These are phyloP conservation scores for Notodonta dromedarius DNA, from an alignment of 2,888 invertebrate genomes.

Conservation along the genomic window DNA sequence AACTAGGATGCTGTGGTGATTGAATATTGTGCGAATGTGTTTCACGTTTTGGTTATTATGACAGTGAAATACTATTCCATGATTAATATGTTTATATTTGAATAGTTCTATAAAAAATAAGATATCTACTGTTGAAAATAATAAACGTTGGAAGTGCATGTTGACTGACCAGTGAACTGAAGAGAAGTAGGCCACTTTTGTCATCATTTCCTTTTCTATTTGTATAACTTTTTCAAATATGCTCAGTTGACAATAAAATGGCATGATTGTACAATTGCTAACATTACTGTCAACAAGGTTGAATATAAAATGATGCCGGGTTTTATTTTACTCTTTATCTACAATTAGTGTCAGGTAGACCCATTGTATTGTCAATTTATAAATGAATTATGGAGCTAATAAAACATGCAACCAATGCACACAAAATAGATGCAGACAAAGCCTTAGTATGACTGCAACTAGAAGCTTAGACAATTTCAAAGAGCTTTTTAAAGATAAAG, in stretches of 20 bases:
- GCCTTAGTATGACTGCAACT: too few species aligned
- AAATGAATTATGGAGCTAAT: not conserved
- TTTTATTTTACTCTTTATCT: not conserved
- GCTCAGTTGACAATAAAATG: constrained; percentile 53
- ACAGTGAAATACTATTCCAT: constrained; percentile 58
- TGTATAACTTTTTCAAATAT: not conserved
- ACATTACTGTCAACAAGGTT: constrained; percentile 60
- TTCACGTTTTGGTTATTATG: constrained; percentile 34
- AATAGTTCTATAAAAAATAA: constrained; percentile 55
- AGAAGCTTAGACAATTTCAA: not conserved
- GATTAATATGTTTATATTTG: constrained; percentile 56
- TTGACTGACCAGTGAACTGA: not conserved
- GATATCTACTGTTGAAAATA: constrained; percentile 36
- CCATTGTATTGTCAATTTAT: not conserved
- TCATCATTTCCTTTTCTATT: not conserved
- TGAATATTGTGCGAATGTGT: constrained; percentile 49
- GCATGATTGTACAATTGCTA: constrained; percentile 32
- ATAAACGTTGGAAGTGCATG: constrained; percentile 30
- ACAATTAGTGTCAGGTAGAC: not conserved
- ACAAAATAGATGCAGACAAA: not conserved
- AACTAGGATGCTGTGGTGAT: constrained; percentile 42
- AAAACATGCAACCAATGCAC: not conserved
- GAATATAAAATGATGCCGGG: constrained; percentile 25
- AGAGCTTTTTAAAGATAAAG: not conserved
- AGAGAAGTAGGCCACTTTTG: not conserved